Evolutionary conservation across 2,797 vertebrate species (phyloP), one percentile per base, ranked within the genome.

Genomic region (Tadarida brasiliensis): DNA sequence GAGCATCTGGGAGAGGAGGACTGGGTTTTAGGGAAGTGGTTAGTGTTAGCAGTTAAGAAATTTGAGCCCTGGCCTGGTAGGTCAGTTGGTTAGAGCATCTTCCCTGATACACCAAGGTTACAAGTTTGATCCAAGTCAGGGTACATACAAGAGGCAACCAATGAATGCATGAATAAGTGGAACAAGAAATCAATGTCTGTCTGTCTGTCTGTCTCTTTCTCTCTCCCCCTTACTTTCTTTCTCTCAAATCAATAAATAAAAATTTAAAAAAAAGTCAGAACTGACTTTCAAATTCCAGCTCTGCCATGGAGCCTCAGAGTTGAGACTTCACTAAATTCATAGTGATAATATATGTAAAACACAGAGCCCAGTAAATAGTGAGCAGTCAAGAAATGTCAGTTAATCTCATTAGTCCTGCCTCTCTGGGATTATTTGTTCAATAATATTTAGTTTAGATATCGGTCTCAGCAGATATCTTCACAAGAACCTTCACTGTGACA

Each of bases 211-310:
- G 22, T 8, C 35, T 33, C 24, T 71, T 22, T 22, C 39, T 8
- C 35, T 33, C 24, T 71, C 39, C 35, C 39, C 39, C 39, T 44
- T 44, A 44, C 39, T 44, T 44, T 44, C 39, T 44, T 35, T 26
- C 70, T 71, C 39, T 49, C 15, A 68, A 68, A 30, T 19, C 28
- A 76, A 20, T n/a, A n/a, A 54, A n/a, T 51, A 56, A 24, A 33
- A 33, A 35, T 33, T 20, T 2, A 10, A 68, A 68, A 51, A 5
- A 44, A 44, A 89, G 57, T 91, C 44, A 74, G 49, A 89, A 67
- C 12, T 49, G n/a, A 20, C 44, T 93, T 96, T 89, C 63, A 61
- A 44, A 90, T 76, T 74, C 87, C 24, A 68, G 16, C 63, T 94
- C 28, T 93, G 33, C 44, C 28, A 1, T 33, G 51, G 70, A 82